A percentile compares a stretch with the other conserved stretches of the same genome.
These are phyloP conservation scores for Miniopterus natalensis DNA, from an alignment of 2,113 vertebrate species.

Conservation along the genomic window DNA sequence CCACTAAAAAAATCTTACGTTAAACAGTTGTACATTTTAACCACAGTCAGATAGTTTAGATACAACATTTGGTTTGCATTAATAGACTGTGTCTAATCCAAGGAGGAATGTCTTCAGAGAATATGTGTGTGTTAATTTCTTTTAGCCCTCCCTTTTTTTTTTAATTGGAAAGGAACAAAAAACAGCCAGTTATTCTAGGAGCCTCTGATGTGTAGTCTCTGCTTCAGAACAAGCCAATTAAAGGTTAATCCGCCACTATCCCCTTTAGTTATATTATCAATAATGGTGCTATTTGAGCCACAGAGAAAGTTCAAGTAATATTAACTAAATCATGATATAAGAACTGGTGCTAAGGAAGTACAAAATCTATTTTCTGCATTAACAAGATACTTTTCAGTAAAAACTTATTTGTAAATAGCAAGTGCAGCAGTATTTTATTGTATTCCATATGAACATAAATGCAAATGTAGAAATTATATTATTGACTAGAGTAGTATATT, in stretches of 20 bases:
- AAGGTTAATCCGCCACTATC: background rate
- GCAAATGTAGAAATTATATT: background rate
- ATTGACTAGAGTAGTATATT: background rate
- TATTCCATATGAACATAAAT: conserved; percentile 29
- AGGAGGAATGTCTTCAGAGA: background rate
- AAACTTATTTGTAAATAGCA: background rate
- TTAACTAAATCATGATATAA: background rate
- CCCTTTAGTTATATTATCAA: conserved; percentile 15
- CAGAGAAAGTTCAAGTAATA: conserved; percentile 45
- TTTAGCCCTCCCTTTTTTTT: conserved; percentile 1
- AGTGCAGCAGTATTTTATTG: background rate
- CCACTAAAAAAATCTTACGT: background rate
- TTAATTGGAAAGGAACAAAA: background rate
- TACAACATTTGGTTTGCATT: conserved; percentile 56
- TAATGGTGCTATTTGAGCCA: background rate
- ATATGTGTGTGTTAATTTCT: background rate
- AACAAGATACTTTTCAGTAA: conserved; percentile 38
- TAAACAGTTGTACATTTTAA: conserved; percentile 57
- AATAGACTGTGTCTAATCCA: background rate
- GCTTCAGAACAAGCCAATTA: background rate
- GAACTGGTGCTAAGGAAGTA: background rate
- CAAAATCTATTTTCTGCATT: background rate
- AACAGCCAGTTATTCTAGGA: background rate
- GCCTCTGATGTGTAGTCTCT: background rate
- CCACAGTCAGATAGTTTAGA: conserved; percentile 16